A percentile compares a stretch with the other conserved stretches of the same genome.
These are phyloP conservation scores for Erpetoichthys calabaricus DNA, from an alignment of 2,797 vertebrate genomes.

Conservation along the genomic window DNA sequence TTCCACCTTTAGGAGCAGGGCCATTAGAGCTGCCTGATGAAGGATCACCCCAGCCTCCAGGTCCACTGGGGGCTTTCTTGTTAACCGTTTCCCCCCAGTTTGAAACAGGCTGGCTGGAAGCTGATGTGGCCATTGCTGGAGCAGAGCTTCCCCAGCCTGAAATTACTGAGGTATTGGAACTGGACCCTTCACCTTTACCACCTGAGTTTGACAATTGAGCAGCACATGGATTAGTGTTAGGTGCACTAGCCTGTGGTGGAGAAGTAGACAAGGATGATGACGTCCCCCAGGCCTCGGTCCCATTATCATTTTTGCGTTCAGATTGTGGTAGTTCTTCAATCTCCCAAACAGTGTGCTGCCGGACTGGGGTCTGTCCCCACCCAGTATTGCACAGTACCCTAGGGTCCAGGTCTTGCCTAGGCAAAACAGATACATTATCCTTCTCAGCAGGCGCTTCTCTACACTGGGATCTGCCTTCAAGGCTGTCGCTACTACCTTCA, in stretches of 20 bases:
- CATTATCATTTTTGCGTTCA: constrained; percentile 65
- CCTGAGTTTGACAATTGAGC: constrained; percentile 71
- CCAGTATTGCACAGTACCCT: constrained; percentile 71
- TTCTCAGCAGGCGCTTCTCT: constrained; percentile 58
- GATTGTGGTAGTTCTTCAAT: constrained; percentile 62
- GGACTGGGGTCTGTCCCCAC: constrained; percentile 75
- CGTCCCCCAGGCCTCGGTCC: constrained; percentile 70
- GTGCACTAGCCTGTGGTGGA: constrained; percentile 31
- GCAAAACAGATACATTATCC: constrained; percentile 55
- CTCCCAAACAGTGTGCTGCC: constrained; percentile 75
- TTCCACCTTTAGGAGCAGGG: constrained; percentile 70
- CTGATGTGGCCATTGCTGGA: constrained; percentile 36
- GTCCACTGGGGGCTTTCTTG: constrained; percentile 68
- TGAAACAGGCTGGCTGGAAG: constrained; percentile 60
- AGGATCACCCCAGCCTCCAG: constrained; percentile 74
- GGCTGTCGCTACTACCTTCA: constrained; percentile 59
- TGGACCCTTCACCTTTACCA: constrained; percentile 72
- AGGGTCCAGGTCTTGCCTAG: constrained; percentile 68
- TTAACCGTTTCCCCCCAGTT: constrained; percentile 71
- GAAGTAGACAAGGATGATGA: constrained; percentile 33
- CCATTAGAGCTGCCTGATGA: constrained; percentile 60
- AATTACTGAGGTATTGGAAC: constrained; percentile 70
- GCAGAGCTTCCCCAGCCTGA: constrained; percentile 67
- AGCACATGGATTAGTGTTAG: constrained; percentile 35
- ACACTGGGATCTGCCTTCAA: constrained; percentile 46